Percentiles rank a stretch among this genome's conserved stretches.
phyloP scores from a whole-genome alignment of 2,113 vertebrate genomes.

The Taurulus bubalis region DNA sequence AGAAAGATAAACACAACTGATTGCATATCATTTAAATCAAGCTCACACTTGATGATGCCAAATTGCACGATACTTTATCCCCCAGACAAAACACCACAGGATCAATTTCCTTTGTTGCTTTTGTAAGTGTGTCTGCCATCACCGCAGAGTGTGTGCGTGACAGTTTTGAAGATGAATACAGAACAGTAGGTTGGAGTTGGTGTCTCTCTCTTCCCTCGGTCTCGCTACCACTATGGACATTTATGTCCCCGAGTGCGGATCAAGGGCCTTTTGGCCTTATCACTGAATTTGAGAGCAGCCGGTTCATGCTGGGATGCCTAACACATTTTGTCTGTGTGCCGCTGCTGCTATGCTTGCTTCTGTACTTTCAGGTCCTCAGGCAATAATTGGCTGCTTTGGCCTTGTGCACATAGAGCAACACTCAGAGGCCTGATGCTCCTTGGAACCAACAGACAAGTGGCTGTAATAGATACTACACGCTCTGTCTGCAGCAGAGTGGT shows the following conservation, averaged over 20 bases:
- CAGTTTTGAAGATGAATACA: conserved; percentile 26
- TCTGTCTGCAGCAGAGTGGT: conserved; percentile 11
- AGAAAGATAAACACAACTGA: conserved; percentile 13
- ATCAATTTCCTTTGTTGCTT: conserved; percentile 34
- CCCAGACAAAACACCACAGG: background rate
- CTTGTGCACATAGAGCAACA: conserved; percentile 37
- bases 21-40: background rate
- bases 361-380: conserved; percentile 50
- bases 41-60: background rate
- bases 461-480: conserved; percentile 33
- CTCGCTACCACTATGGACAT: conserved; percentile 21
- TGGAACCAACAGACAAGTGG: conserved; percentile 31
- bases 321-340: conserved; percentile 1
- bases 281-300: conserved; percentile 20
- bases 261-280: conserved; percentile 67
- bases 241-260: conserved; percentile 37
- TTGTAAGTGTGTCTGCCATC: conserved; percentile 5
- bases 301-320: conserved; percentile 11
- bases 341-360: conserved; percentile 14
- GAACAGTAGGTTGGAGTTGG: conserved; percentile 15
- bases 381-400: conserved; percentile 61
- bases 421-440: conserved; percentile 22
- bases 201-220: conserved; percentile 3
- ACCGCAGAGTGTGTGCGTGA: background rate
- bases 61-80: background rate